Evolutionary conservation across 2,888 invertebrate genomes (phyloP).

Genomic region (Caradrina kadenii): DNA sequence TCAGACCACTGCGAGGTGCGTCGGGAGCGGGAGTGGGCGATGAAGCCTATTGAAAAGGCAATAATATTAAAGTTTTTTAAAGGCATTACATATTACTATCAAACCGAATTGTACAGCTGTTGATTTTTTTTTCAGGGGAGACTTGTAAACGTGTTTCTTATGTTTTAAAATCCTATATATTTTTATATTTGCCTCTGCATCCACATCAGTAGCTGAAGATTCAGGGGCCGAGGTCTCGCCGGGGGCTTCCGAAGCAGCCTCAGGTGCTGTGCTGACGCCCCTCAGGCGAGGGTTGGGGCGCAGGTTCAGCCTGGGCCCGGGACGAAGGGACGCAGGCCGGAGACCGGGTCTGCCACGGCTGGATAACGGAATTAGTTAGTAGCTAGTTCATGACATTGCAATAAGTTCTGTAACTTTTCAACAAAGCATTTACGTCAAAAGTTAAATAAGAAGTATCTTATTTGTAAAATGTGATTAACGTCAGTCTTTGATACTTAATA

Average conservation of each 20-base stretch:
- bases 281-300: conserved; percentile 83
- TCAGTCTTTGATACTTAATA: neutral
- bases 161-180: neutral
- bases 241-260: conserved; percentile 84
- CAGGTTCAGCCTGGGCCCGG: conserved; percentile 92
- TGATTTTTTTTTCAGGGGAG: neutral
- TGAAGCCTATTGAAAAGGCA: conserved; percentile 68
- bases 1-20: conserved; percentile 77
- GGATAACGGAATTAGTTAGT: neutral
- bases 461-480: neutral
- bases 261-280: conserved; percentile 85
- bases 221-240: conserved; percentile 84
- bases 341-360: conserved; percentile 85
- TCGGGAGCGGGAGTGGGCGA: conserved; percentile 81
- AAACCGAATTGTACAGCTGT: no score
- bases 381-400: no score
- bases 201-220: conserved; percentile 77
- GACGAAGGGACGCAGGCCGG: conserved; percentile 90
- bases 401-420: no score
- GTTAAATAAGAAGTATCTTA: neutral
- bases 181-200: conserved; percentile 76
- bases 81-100: no score
- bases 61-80: no score
- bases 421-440: neutral
- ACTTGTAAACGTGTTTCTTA: no score